Evolutionary conservation across 23 tunicate species (phyloP), one percentile per base, ranked within the genome.

Genomic region (Botrylloides violaceus): DNA sequence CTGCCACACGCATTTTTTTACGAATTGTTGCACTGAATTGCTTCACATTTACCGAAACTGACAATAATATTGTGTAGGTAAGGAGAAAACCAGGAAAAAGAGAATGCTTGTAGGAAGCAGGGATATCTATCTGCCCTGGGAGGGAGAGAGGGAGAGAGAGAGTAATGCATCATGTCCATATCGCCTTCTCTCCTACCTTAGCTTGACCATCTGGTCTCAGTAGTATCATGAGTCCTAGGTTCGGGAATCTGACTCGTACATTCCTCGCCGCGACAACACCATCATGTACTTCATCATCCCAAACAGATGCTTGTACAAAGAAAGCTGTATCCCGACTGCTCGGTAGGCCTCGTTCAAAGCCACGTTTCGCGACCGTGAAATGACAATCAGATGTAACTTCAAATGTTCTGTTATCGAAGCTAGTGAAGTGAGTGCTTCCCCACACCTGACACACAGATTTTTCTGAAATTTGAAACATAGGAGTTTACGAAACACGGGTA

Each of bases 381-480:
- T 43, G 29, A 28, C 74, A 68, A 25, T 68, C 29, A 9, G 74
- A n/a, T 6, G 43, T 37, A 1, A 65, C 48, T 4, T 81, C 75
- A 35, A 61, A 81, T 7, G 53, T 37, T 29, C 47, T 66, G 21
- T 43, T 34, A 53, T 81, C 86, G 36, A 72, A 81, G 29, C 79
- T 73, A 31, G 30, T 32, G 36, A 74, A 75, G 58, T 64, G 75
- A 3, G 59, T 36, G 72, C 78, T 81, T 2, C 86, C 86, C 70
- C 74, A 74, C 23, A 65, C 74, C 27, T 81, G 68, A 36, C 86
- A 81, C 24, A 60, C 61, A 4, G 71, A 34, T 24, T 60, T 73
- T 49, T 77, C 86, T 81, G 22, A n/a, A n/a, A n/a, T n/a, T n/a
- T n/a, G n/a, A n/a, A n/a, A n/a, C n/a, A n/a, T n/a, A n/a, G n/a